Percentiles rank a stretch among this genome's conserved stretches.
Conservation (phyloP, 2,888 invertebrate species). For the Laothoe populi region DNA sequence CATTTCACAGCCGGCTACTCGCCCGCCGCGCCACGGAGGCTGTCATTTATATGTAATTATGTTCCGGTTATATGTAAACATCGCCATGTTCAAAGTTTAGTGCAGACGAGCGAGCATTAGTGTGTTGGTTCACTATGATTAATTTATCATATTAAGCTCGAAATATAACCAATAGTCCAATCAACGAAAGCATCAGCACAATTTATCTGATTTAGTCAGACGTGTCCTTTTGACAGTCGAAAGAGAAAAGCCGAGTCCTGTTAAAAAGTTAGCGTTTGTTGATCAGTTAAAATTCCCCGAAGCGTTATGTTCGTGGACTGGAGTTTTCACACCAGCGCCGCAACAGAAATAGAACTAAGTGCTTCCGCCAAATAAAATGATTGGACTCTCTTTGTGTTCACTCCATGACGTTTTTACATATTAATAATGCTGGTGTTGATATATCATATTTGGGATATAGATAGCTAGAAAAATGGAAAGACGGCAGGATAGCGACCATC, state of each 20-base stretch:
- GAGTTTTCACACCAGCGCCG: conserved; percentile 48
- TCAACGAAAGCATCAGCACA: too few species aligned
- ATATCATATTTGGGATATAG: neutral
- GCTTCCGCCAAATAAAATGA: conserved; percentile 67
- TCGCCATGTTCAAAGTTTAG: too few species aligned
- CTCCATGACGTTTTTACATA: conserved; percentile 22
- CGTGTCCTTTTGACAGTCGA: neutral
- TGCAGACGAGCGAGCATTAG: too few species aligned
- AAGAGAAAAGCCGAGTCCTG: neutral
- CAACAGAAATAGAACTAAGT: conserved; percentile 71
- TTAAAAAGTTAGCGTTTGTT: conserved; percentile 10
- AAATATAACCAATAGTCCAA: too few species aligned
- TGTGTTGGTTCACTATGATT: too few species aligned
- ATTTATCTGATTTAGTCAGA: too few species aligned
- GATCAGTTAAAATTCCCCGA: conserved; percentile 31
- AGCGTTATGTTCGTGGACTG: conserved; percentile 59
- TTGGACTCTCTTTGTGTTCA: conserved; percentile 45
- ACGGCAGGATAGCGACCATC: neutral
- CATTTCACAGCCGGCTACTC: too few species aligned
- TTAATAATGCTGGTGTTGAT: conserved; percentile 7
- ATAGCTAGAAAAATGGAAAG: neutral
- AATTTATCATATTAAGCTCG: too few species aligned
- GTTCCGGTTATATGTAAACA: too few species aligned
- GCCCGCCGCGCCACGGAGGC: too few species aligned
- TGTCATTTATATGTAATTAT: too few species aligned